Evolutionary conservation across 2,113 vertebrate genomes (phyloP).

Genomic region (Lathamus discolor): DNA sequence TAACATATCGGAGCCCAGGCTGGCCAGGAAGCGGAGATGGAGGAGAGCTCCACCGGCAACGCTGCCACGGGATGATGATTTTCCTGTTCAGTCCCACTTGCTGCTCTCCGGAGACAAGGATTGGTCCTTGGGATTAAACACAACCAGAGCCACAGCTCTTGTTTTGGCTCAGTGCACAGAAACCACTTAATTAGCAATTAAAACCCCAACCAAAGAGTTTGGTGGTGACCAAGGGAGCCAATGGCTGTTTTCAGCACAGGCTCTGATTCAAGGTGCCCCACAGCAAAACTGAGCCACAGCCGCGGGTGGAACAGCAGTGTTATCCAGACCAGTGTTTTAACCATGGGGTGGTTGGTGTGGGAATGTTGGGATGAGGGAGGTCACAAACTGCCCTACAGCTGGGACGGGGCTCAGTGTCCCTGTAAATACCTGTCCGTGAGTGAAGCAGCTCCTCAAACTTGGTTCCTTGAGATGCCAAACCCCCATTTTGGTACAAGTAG

Average conservation of each 20-base stretch:
- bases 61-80: not conserved
- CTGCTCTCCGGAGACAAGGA: not conserved
- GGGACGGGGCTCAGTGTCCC: not conserved
- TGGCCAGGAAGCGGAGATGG: not conserved
- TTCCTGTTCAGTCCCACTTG: not conserved
- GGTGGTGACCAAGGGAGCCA: not conserved
- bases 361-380: not conserved
- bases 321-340: not conserved
- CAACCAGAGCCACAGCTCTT: fast-evolving
- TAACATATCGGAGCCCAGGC: not conserved
- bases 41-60: not conserved
- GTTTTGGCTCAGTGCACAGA: not conserved
- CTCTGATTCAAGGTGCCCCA: not conserved
- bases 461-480: fast-evolving
- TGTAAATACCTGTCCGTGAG: fast-evolving
- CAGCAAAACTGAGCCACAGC: not conserved
- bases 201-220: not conserved
- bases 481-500: fast-evolving
- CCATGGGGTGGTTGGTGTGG: not conserved
- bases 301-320: fast-evolving
- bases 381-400: not conserved
- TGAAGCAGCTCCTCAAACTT: not conserved
- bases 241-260: not conserved
- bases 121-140: too few relatives aligned
- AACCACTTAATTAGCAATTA: not conserved